These are phyloP conservation scores for Palythoa heliodiscus DNA, from an alignment of 92 coral and sea anemone genomes.

Conservation along the genomic window DNA sequence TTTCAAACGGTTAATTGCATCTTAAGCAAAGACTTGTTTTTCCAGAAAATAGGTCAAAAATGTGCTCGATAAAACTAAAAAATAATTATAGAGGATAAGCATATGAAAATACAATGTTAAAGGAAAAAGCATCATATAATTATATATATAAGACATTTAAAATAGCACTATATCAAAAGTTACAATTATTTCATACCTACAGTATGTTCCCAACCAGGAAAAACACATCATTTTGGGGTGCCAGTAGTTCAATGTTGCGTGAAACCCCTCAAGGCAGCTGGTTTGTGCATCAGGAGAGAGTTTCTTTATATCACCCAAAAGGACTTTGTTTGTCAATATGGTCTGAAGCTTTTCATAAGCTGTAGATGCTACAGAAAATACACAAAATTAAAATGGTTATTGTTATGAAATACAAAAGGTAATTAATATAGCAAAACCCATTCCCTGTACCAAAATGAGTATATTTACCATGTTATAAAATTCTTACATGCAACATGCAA, in stretches of 20 bases:
- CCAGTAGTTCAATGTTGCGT: neutral
- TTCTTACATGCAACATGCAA: no score
- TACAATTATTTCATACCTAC: conserved; percentile 2
- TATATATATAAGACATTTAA: neutral
- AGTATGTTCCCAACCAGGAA: conserved; percentile 1
- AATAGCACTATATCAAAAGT: neutral
- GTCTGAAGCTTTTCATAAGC: neutral
- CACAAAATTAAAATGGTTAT: neutral
- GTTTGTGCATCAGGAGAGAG: neutral
- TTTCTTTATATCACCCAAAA: neutral
- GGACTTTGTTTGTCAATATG: neutral
- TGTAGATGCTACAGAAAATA: neutral
- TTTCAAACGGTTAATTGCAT: neutral
- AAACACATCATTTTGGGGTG: neutral
- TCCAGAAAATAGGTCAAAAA: neutral
- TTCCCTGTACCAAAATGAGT: no score
- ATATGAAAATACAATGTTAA: neutral
- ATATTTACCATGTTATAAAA: no score
- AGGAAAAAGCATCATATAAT: neutral
- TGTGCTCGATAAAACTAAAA: neutral
- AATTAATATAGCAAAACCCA: neutral
- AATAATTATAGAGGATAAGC: neutral
- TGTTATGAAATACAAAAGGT: neutral
- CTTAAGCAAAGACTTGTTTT: neutral
- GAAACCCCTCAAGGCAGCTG: neutral